phyloP scores from a whole-genome alignment of 2,888 invertebrate species.

The Lamproptera curius region DNA sequence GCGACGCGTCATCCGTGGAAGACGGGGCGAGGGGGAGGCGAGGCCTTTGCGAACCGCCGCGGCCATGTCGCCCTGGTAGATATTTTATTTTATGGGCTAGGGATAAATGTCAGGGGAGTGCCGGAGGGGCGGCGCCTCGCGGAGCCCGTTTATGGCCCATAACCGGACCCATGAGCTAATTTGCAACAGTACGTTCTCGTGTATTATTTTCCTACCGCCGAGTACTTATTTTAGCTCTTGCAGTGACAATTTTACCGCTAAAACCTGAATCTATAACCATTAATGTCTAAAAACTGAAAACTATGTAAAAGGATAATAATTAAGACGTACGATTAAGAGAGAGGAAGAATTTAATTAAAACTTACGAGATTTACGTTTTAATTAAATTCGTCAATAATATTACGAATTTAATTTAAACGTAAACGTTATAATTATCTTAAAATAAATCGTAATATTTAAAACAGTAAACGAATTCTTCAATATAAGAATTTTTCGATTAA shows the following conservation, averaged over 20 bases:
- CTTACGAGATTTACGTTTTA: no score
- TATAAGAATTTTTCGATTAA: no score
- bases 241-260: conserved; percentile 18
- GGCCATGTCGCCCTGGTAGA: conserved; percentile 66
- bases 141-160: conserved; percentile 45
- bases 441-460: no score
- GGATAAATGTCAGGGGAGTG: conserved; percentile 74
- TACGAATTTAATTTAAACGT: no score
- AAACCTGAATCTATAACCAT: neutral
- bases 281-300: neutral
- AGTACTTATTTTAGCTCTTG: no score
- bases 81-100: conserved; percentile 75
- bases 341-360: neutral
- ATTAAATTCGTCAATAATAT: no score
- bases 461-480: no score
- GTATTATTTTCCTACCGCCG: no score
- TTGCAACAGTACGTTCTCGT: no score
- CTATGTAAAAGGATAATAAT: neutral
- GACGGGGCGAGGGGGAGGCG: conserved; percentile 59
- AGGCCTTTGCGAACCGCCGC: conserved; percentile 65
- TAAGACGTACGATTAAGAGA: neutral
- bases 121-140: conserved; percentile 51
- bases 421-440: no score
- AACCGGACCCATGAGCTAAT: conserved; percentile 5
- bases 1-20: conserved; percentile 39